A percentile compares a stretch with the other conserved stretches of the same genome.
Evolutionary conservation across 2,113 vertebrate genomes (phyloP).

Genomic region (Forbesichthys papilliferus): DNA sequence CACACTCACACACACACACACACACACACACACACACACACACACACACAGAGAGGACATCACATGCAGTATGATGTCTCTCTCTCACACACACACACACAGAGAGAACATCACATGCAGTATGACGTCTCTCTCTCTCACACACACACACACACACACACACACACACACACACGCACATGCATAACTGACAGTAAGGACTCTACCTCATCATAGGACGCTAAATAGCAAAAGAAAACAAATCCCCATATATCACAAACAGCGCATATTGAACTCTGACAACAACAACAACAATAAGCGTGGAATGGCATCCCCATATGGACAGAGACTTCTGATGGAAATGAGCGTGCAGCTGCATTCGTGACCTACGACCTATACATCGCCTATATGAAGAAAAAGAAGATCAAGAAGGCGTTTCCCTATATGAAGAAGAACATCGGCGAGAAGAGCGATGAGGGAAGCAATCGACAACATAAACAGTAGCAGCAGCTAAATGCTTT

Average conservation of each 20-base stretch:
- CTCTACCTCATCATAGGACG: background rate
- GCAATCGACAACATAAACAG: constrained; percentile 5
- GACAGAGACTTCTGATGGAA: constrained; percentile 30
- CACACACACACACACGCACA: background rate
- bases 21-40: background rate
- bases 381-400: background rate
- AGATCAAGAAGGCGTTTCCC: background rate
- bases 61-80: background rate
- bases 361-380: background rate
- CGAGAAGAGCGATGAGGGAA: background rate
- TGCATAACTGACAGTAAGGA: background rate
- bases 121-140: background rate
- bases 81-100: background rate
- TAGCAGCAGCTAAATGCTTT: constrained; percentile 16
- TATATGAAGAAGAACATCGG: background rate
- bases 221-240: background rate
- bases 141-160: background rate
- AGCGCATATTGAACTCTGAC: no score
- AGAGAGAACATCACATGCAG: background rate
- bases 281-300: constrained; percentile 4
- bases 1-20: background rate
- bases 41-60: background rate
- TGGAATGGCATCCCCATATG: constrained; percentile 27
- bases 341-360: constrained; percentile 18
- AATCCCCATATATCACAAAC: constrained; percentile 21